Conservation (phyloP, 2,888 invertebrate species). For the Biston stratarius region DNA sequence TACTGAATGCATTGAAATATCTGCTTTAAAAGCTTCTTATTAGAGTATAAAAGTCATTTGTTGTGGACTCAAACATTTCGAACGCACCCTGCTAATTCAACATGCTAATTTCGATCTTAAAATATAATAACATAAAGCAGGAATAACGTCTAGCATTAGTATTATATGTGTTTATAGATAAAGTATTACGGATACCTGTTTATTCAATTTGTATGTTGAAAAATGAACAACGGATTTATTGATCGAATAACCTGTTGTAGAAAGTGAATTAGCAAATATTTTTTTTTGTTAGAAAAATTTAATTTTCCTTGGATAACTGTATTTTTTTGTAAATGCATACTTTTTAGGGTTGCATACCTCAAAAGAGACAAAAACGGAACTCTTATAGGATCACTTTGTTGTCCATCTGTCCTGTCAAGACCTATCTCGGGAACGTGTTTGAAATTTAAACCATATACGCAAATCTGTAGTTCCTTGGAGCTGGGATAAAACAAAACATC, state of each 20-base stretch:
- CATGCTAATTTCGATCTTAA: constrained; percentile 23
- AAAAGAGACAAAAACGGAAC: too few species aligned
- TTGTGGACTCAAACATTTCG: neutral
- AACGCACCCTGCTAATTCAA: constrained; percentile 2
- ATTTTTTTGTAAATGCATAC: too few species aligned
- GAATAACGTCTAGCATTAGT: constrained; percentile 3
- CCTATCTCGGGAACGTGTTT: too few species aligned
- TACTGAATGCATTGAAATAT: neutral
- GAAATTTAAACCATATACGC: too few species aligned
- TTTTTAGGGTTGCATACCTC: too few species aligned
- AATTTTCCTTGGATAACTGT: neutral
- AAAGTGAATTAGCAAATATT: constrained; percentile 5
- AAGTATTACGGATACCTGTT: too few species aligned
- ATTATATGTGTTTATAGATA: constrained; percentile 16
- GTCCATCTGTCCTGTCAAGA: too few species aligned
- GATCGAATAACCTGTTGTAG: constrained; percentile 27
- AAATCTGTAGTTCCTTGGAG: too few species aligned
- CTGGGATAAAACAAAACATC: too few species aligned
- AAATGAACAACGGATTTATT: constrained; percentile 30
- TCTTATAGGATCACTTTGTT: too few species aligned
- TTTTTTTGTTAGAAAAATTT: neutral
- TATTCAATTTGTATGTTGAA: constrained; percentile 6
- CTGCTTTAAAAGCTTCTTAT: neutral
- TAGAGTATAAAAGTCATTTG: neutral
- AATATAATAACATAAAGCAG: neutral